Evolutionary conservation across 2,888 invertebrate genomes (phyloP).

Genomic region (Hemaris fuciformis): DNA sequence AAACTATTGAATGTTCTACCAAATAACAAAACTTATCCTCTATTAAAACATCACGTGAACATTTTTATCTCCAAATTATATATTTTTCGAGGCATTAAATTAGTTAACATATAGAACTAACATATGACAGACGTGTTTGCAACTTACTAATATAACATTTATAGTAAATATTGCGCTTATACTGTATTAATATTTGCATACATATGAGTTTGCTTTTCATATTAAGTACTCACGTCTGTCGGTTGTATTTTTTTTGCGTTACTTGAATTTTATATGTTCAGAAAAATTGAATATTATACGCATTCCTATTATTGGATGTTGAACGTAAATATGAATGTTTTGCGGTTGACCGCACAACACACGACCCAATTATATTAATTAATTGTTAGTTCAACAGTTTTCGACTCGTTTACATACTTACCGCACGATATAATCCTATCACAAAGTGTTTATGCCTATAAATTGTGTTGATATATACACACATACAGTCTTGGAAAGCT

Average conservation of each 20-base stretch:
- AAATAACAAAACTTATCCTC: neutral
- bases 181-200: neutral
- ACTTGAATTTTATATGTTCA: neutral
- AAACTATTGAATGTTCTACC: too few species aligned
- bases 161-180: neutral
- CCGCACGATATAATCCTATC: too few species aligned
- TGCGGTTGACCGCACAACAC: conserved; percentile 43
- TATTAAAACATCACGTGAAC: neutral
- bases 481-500: too few species aligned
- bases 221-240: neutral
- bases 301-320: neutral
- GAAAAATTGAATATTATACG: too few species aligned
- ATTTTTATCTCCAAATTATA: neutral
- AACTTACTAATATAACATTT: neutral
- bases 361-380: conserved; percentile 46
- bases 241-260: neutral
- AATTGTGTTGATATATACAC: too few species aligned
- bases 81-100: neutral
- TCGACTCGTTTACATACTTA: conserved; percentile 17
- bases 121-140: neutral
- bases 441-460: too few species aligned
- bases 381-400: conserved; percentile 25
- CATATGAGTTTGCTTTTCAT: neutral
- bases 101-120: neutral
- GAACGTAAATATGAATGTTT: conserved; percentile 13